Evolutionary conservation across 1,140 invertebrate species (phyloP), one percentile per base, ranked within the genome.

Genomic region (Hormaphis cornu): DNA sequence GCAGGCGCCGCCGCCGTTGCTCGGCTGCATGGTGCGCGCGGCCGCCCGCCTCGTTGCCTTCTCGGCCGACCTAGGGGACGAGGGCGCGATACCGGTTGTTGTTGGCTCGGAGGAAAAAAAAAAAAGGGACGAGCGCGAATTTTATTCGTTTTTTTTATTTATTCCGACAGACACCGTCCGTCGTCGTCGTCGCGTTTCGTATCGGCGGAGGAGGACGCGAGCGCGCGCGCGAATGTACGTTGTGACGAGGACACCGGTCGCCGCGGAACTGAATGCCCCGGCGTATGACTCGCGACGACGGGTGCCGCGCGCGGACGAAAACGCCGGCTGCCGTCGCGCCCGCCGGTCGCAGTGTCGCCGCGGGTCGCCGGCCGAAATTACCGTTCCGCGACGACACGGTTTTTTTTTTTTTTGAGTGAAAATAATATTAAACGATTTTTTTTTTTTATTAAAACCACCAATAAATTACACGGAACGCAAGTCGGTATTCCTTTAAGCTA

Each of bases 241-340:
- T n/a, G n/a, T n/a, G 28, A 66, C 44, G 44, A 50, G 61, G 50
- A 24, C 42, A 66, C 61, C 61, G 61, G 44, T 66, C 61, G 61
- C 61, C 44, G 44, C 61, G 61, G 61, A 66, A 66, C 61, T 66
- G 61, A 66, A 33, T 9, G 9, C 5, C 9, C 30, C 20, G 28
- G 18, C 12, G 28, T 33, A n/a, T n/a, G 28, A 7, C 2, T 20
- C 42, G 42, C 42, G 33, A n/a, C 53, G 28, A 33, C 61, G 61
- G 61, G 42, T 66, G 61, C 33, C 54, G 54, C 20, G 37, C 37
- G 58, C 40, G 24, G 58, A 63, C 20, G 44, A 48, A 66, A 66
- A 66, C 61, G 61, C 61, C 61, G 61, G 61, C 20, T 48, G 35
- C 54, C 30, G 53, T 33, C 30, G 53, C 37, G 42, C 42, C 20